Conservation (phyloP, 2,888 invertebrate species). For the Lochmaea capreae region DNA sequence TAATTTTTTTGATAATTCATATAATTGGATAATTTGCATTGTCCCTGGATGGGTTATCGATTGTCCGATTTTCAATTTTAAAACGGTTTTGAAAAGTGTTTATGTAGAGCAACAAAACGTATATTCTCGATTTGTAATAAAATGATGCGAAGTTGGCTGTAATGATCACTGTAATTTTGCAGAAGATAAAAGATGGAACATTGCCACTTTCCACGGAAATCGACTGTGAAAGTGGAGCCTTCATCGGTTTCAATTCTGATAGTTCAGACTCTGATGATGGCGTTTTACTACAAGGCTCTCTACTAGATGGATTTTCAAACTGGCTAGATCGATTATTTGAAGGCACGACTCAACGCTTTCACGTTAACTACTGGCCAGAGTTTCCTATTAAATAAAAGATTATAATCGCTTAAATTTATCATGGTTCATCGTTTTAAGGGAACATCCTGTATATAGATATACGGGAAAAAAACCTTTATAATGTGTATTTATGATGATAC, state of each 20-base stretch:
- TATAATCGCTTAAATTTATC: slow-evolving; percentile 24
- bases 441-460: slow-evolving; percentile 7
- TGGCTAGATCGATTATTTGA: slow-evolving; percentile 98
- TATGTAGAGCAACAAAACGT: too few relatives aligned
- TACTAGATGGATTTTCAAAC: slow-evolving; percentile 91
- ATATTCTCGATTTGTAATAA: too few relatives aligned
- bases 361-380: slow-evolving; percentile 99
- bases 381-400: slow-evolving; percentile 81
- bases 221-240: slow-evolving; percentile 85
- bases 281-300: slow-evolving; percentile 67
- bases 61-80: too few relatives aligned
- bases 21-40: too few relatives aligned
- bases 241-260: slow-evolving; percentile 82
- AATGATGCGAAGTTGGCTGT: too few relatives aligned
- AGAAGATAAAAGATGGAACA: slow-evolving; percentile 21
- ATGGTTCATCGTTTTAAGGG: slow-evolving; percentile 25
- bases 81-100: too few relatives aligned
- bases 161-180: background rate
- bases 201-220: slow-evolving; percentile 8
- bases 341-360: slow-evolving; percentile 94
- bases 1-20: too few relatives aligned
- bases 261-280: slow-evolving; percentile 72
- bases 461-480: background rate
- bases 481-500: slow-evolving; percentile 14
- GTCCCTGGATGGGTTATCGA: too few relatives aligned